Conservation (phyloP, 2,888 invertebrate genomes). For the Hymenopus coronatus region DNA sequence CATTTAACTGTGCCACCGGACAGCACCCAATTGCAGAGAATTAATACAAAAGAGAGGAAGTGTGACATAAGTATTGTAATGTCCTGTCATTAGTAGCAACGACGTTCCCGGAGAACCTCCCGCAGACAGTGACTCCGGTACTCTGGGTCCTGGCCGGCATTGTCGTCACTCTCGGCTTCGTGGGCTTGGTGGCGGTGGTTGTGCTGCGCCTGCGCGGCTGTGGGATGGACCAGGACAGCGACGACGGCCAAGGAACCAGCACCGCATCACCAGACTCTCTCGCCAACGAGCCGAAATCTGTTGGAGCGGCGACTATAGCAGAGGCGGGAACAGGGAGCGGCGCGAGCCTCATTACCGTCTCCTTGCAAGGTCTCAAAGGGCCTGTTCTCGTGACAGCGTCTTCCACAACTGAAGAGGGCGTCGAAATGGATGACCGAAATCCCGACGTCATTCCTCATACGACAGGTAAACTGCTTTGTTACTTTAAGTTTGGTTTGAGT, state of each 20-base stretch:
- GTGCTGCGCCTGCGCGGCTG: conserved; percentile 7
- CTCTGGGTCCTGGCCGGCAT: conserved; percentile 31
- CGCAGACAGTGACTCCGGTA: conserved; percentile 26
- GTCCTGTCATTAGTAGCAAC: conserved; percentile 3
- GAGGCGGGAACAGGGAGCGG: background rate
- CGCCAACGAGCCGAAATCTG: conserved; percentile 26
- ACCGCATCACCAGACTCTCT: conserved; percentile 35
- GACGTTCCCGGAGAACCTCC: conserved; percentile 13
- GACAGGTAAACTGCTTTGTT: conserved; percentile 16
- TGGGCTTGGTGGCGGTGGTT: conserved; percentile 21
- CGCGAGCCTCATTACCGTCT: conserved; percentile 14
- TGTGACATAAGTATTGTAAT: no score
- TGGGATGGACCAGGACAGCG: conserved; percentile 6
- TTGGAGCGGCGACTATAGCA: conserved; percentile 32
- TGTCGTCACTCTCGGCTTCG: conserved; percentile 26
- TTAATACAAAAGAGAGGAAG: no score
- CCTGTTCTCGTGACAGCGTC: conserved; percentile 1
- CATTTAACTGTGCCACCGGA: no score
- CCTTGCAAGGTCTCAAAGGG: conserved; percentile 16
- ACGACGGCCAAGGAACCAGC: conserved; percentile 20
- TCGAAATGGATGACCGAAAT: conserved; percentile 28
- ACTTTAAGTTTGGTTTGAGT: no score
- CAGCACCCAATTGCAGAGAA: no score
- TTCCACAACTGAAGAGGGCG: conserved; percentile 2
- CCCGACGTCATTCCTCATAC: conserved; percentile 33